Base-by-base conservation (phyloP, 2,797 vertebrate species). In the Cossypha caffra region DNA sequence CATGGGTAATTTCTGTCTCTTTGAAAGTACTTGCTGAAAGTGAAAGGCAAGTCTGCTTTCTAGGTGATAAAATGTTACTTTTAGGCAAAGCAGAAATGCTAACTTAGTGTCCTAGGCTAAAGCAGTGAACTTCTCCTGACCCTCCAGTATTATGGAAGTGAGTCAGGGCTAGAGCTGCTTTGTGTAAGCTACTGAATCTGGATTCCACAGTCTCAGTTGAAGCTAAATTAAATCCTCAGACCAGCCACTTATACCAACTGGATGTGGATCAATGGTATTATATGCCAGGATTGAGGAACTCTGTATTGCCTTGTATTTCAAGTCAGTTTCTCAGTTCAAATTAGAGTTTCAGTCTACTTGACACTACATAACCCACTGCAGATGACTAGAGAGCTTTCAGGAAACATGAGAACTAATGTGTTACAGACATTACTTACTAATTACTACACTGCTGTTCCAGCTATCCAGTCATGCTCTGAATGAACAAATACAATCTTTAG, bases 181-280 rank as follows among this genome's bases (percentile, higher is more conserved):
- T 96, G 94, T 94, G 66, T 96, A 97, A 97, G 91, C 94, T 88
- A 95, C 93, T 95, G 94, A 95, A 95, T 86, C 94, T 96, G 94
- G 95, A 95, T 95, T 93, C 91, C 73, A 88, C 0, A 1, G 87
- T 91, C 82, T 96, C 95, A 93, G 51, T 69, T 88, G 82, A 94
- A 91, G 89, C 89, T 96, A 95, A 97, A 96, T 86, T 86, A 96
- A 97, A 96, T 91, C 69, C 79, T 81, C 58, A 94, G 73, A 94
- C 85, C 89, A 95, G 89, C 58, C 79, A 95, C 87, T 94, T 95
- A 91, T 4, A 95, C 91, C 94, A 95, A 95, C 82, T 93, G 91
- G 93, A 90, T 78, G 51, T 75, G 73, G 93, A 94, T 94, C 94
- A 96, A 57, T 78, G 79, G 58, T 45, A 73, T 83, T 80, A 86